Evolutionary conservation across 2,797 vertebrate genomes (phyloP), one percentile per base, ranked within the genome.

Genomic region (Coluber constrictor): DNA sequence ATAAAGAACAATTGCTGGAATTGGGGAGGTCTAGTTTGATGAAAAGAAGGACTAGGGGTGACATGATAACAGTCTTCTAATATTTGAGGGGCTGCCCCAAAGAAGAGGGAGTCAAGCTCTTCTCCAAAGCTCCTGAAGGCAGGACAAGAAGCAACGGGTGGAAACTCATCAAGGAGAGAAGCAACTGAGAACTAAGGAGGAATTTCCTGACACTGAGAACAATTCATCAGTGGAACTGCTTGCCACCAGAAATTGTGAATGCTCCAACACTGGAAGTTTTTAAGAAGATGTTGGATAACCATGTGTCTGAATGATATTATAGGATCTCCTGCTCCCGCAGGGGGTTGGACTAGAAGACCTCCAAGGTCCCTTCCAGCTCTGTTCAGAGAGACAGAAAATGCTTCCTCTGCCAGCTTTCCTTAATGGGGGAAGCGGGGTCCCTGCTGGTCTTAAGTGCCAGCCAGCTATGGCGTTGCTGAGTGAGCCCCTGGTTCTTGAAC

Each of bases 21-120:
- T 0, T 60, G 59, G 59, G 6, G 0, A 23, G 8, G 20, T 0
- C 20, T 23, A 23, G 6, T 23, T 18, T 23, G 8, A 23, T 23
- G 6, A 20, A 60, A 8, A 3, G 57, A 59, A 59, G 20, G 59
- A 60, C 7, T 2, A 25, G 59, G 59, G 59, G 59, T 0, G 59
- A 60, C 23, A 60, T 1, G 59, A 60, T 20, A 25, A 2, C 23
- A 10, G 8, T 25, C 0, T 25, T 25, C 57, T 6, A 23, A 59
- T 23, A 59, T 59, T 0, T 23, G 0, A 59, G 57, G 5, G 57
- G 57, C 0, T 60, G 59, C 59, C 20, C 2, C 59, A 60, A 60
- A 60, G 59, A 25, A 25, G 59, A 25, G 59, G 59, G 23, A 1
- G 23, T 60, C 23, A 60, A 8, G 0, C 29, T 66, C 13, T 15